Percentiles rank a stretch among this genome's conserved stretches.
Conservation (phyloP, 2,888 invertebrate species). For the Cheilosia impressa region DNA sequence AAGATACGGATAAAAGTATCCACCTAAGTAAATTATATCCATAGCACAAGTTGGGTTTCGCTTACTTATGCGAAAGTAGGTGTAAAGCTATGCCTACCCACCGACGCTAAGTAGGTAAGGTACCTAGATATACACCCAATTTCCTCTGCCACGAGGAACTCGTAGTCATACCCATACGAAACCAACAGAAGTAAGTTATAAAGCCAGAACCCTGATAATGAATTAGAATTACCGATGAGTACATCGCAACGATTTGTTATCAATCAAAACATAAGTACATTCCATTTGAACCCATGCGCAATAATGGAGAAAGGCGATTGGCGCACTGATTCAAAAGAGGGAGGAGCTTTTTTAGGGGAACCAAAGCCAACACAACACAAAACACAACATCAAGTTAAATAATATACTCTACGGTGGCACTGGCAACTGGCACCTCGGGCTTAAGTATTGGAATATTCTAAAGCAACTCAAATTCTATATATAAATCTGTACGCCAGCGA, state of each 20-base stretch:
- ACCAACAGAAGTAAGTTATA: conserved; percentile 4
- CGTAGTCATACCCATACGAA: background rate
- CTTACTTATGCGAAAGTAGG: no score
- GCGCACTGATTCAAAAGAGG: conserved; percentile 53
- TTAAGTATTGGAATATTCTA: conserved; percentile 32
- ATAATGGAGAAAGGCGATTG: conserved; percentile 60
- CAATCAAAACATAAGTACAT: conserved; percentile 51
- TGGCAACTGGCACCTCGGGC: conserved; percentile 50
- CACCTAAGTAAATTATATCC: no score
- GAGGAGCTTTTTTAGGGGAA: conserved; percentile 65
- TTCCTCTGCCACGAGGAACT: no score
- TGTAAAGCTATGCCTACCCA: no score
- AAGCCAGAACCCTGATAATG: conserved; percentile 14
- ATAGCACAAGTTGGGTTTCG: no score
- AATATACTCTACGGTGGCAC: no score
- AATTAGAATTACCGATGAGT: conserved; percentile 10
- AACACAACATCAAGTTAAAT: no score
- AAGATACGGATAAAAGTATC: no score
- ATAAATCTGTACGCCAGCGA: conserved; percentile 34
- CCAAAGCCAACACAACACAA: background rate
- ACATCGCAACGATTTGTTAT: conserved; percentile 62
- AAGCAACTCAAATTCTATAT: conserved; percentile 25
- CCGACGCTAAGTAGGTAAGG: no score
- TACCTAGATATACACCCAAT: no score
- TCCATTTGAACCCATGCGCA: conserved; percentile 67